A percentile compares a stretch with the other conserved stretches of the same genome.
phyloP scores from a whole-genome alignment of 2,888 invertebrate genomes.

The Protonemura montana region DNA sequence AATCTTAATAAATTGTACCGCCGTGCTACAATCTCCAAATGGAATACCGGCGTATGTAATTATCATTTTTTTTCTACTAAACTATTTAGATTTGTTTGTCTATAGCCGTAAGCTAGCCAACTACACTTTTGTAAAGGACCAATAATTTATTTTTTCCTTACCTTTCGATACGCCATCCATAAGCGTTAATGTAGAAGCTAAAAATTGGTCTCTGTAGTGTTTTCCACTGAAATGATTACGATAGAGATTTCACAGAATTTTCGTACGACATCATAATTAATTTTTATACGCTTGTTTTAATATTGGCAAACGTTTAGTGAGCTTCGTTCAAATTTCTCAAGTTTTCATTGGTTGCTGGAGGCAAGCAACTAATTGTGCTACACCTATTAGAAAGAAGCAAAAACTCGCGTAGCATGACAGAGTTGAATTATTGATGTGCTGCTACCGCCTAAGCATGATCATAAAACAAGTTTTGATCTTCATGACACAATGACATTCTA shows the following conservation, averaged over 20 bases:
- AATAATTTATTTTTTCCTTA: neutral
- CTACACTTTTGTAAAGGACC: neutral
- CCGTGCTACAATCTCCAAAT: neutral
- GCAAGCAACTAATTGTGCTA: neutral
- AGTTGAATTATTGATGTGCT: neutral
- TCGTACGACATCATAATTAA: slow-evolving; percentile 12
- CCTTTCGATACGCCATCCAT: neutral
- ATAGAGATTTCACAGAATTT: neutral
- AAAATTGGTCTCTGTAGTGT: neutral
- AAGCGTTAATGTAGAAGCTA: neutral
- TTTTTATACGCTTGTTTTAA: slow-evolving; percentile 7
- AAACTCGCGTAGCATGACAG: neutral
- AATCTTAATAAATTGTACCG: neutral
- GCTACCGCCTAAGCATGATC: neutral
- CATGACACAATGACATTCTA: neutral
- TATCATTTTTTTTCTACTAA: neutral
- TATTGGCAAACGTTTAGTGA: neutral
- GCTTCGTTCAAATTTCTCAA: neutral
- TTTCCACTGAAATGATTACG: neutral
- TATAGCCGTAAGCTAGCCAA: neutral
- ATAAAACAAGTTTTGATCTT: neutral
- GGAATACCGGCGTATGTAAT: neutral
- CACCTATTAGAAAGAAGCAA: neutral
- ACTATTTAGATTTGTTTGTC: slow-evolving; percentile 5
- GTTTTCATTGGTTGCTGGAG: neutral